Evolutionary conservation across 2,888 invertebrate genomes (phyloP), one percentile per base, ranked within the genome.

Genomic region (Tachystola acroxantha): DNA sequence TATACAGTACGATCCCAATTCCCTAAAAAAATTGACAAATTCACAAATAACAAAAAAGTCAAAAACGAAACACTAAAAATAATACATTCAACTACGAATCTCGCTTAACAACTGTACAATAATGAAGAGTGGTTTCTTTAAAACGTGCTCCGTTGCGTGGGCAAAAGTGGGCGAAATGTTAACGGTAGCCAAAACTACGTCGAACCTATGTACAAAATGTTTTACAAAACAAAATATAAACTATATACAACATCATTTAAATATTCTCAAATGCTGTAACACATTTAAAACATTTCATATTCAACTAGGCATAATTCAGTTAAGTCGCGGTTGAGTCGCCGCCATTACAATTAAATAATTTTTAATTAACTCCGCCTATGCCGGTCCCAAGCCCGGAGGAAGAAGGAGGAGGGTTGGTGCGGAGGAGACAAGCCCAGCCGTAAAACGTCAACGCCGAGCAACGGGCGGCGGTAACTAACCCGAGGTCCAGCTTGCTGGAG

Each of bases 11-110:
- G 79, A 89, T 89, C 89, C 90, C 90, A 88, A 89, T 90, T 90
- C 89, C 90, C 90, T 90, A 90, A 89, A 90, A 66, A 90, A 90
- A 90, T 90, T 90, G 90, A 90, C 90, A 89, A 89, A 89, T 89
- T 89, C 89, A 89, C 89, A 88, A 24, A 75, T 88, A 90, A 89
- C 85, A 90, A 90, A 86, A 71, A 67, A 61, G 62, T 74, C 66
- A 72, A 73, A 81, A 82, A 77, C 73, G 64, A 79, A 79, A 71
- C 64, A 71, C 71, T 82, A 77, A 74, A 16, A 78, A 74, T 78
- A 82, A 78, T 76, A 73, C 71, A 77, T 80, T 82, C 75, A 78
- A 73, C 74, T 84, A 81, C 73, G 67, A 82, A 81, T 82, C 75
- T 81, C 77, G 67, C 73, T 74, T 69, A 84, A 85, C 80, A 82